These are phyloP conservation scores for Himalopsyche phryganea DNA, from an alignment of 1,140 invertebrate genomes.

Conservation along the genomic window DNA sequence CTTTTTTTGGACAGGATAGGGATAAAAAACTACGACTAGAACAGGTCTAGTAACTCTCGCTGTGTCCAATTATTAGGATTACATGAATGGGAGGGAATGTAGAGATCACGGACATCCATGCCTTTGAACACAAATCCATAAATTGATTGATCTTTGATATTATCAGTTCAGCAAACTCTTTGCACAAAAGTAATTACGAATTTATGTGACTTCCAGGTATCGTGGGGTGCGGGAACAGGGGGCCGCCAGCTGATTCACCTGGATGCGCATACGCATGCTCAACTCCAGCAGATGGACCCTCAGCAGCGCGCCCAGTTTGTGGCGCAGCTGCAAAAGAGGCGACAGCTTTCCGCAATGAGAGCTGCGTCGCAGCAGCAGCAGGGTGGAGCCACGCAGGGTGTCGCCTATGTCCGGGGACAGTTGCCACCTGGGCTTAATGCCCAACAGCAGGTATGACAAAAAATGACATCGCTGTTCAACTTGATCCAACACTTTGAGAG, in stretches of 20 bases:
- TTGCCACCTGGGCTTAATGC: slow-evolving; percentile 59
- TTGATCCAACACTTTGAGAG: too few relatives aligned
- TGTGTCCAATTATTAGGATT: too few relatives aligned
- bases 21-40: too few relatives aligned
- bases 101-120: too few relatives aligned
- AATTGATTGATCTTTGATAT: too few relatives aligned
- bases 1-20: too few relatives aligned
- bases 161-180: too few relatives aligned
- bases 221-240: slow-evolving; percentile 45
- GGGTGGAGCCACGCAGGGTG: slow-evolving; percentile 29
- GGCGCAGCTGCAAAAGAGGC: slow-evolving; percentile 68
- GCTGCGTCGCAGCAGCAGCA: slow-evolving; percentile 51
- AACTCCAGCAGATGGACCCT: slow-evolving; percentile 76
- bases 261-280: slow-evolving; percentile 77
- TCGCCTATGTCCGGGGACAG: slow-evolving; percentile 56
- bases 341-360: slow-evolving; percentile 52
- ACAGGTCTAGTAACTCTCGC: too few relatives aligned
- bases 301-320: slow-evolving; percentile 74
- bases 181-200: too few relatives aligned
- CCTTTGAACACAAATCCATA: too few relatives aligned
- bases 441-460: slow-evolving; percentile 60
- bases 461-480: too few relatives aligned
- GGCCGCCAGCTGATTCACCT: slow-evolving; percentile 67
- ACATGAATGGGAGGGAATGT: too few relatives aligned
- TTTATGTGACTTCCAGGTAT: slow-evolving; percentile 39